Percentiles rank a stretch among this genome's conserved stretches.
Evolutionary conservation across 2,113 vertebrate species (phyloP).

Genomic region (Channa argus): DNA sequence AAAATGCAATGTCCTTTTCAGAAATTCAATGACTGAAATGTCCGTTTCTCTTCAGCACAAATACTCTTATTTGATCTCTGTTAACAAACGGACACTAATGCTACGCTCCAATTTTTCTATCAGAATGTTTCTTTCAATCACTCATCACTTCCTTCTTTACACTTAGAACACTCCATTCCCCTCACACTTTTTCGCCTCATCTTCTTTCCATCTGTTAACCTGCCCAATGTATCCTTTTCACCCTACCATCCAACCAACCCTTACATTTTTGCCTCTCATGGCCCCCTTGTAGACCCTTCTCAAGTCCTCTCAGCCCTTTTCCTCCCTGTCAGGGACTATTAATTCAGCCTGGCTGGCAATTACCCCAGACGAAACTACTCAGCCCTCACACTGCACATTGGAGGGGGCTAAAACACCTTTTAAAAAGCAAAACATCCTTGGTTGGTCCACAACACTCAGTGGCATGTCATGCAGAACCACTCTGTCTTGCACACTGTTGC

Average conservation of each 20-base stretch:
- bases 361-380: conserved; percentile 48
- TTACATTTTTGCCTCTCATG: conserved; percentile 3
- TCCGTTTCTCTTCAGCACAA: conserved; percentile 40
- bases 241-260: background rate
- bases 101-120: background rate
- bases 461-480: conserved; percentile 15
- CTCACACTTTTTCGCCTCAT: background rate
- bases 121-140: background rate
- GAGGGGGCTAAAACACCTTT: conserved; percentile 61
- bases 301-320: conserved; percentile 57
- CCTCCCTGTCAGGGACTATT: conserved; percentile 72
- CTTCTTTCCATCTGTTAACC: background rate
- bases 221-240: background rate
- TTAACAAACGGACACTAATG: conserved; percentile 35
- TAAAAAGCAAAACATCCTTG: conserved; percentile 63
- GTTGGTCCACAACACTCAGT: conserved; percentile 35
- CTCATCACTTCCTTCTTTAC: background rate
- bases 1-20: conserved; percentile 28
- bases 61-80: conserved; percentile 23
- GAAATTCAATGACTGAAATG: conserved; percentile 60
- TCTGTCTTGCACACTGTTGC: conserved; percentile 4
- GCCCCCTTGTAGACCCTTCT: conserved; percentile 15
- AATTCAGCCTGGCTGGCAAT: conserved; percentile 70
- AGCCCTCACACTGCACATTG: conserved; percentile 40
- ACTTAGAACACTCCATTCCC: no score